phyloP scores from a whole-genome alignment of 2,113 vertebrate species.

The Dolichallabes microphthalmus region DNA sequence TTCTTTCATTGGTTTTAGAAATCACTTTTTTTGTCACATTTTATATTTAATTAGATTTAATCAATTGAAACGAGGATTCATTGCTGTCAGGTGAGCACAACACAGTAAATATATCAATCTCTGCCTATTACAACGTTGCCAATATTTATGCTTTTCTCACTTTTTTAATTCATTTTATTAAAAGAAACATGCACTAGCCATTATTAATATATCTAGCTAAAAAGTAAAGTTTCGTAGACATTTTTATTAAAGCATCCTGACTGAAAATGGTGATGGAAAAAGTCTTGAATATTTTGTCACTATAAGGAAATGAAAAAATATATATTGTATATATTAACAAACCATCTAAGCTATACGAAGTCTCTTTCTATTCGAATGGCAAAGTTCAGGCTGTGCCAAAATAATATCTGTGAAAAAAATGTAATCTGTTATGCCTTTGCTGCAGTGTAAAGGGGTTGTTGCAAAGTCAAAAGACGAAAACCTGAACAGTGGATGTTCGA shows the following conservation, averaged over 20 bases:
- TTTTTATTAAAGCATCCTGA: background rate
- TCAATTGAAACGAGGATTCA: background rate
- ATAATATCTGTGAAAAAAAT: background rate
- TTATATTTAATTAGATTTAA: background rate
- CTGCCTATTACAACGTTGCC: background rate
- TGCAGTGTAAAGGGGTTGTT: conserved; percentile 64
- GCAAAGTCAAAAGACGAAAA: conserved; percentile 54
- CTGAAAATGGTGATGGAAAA: conserved; percentile 1
- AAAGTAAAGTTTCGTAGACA: background rate
- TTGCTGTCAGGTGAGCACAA: conserved; percentile 27
- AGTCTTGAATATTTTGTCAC: conserved; percentile 1
- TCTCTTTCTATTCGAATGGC: background rate
- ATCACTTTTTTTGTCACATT: background rate
- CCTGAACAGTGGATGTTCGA: conserved; percentile 35
- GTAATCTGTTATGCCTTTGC: conserved; percentile 9
- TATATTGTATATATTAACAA: background rate
- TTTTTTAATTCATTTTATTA: background rate
- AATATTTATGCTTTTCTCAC: background rate
- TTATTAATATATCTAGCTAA: background rate
- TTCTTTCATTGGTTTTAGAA: background rate
- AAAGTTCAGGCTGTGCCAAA: conserved; percentile 23
- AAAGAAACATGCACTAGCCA: background rate
- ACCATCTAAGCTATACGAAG: conserved; percentile 19
- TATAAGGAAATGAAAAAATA: too few species aligned
- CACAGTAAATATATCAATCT: conserved; percentile 12